phyloP scores from a whole-genome alignment of 1,140 invertebrate species.

The Diorhabda elongata region DNA sequence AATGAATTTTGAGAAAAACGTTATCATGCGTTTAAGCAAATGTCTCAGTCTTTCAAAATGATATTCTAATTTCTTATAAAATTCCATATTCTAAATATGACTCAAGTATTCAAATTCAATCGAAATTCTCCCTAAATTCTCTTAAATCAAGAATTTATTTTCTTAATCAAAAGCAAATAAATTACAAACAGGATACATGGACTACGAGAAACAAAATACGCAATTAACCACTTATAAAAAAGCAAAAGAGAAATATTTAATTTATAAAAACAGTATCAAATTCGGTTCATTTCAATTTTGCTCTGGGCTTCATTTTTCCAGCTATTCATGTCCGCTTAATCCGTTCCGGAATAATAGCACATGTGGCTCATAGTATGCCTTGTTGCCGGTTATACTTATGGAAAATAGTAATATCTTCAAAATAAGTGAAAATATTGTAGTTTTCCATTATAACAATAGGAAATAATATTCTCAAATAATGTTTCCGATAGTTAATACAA shows the following conservation, averaged over 20 bases:
- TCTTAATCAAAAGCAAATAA: too few relatives aligned
- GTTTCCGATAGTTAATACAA: too few relatives aligned
- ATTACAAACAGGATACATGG: too few relatives aligned
- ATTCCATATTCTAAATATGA: neutral
- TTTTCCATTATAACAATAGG: too few relatives aligned
- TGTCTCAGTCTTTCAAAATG: neutral
- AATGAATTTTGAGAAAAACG: too few relatives aligned
- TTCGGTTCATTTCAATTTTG: conserved; percentile 31
- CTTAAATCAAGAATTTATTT: too few relatives aligned
- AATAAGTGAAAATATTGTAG: too few relatives aligned
- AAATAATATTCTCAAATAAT: too few relatives aligned
- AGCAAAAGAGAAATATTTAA: conserved; percentile 24
- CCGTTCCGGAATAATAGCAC: conserved; percentile 30
- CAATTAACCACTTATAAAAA: neutral
- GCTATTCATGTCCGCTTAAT: conserved; percentile 32
- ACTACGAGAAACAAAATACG: too few relatives aligned
- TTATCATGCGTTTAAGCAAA: too few relatives aligned
- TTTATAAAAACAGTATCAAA: conserved; percentile 27
- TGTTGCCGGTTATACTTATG: conserved; percentile 5
- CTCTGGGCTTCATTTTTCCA: conserved; percentile 32
- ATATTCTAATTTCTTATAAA: neutral
- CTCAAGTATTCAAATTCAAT: conserved; percentile 6
- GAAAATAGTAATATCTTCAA: too few relatives aligned
- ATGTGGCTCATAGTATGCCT: conserved; percentile 29
- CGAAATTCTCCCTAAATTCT: neutral